Percentiles rank a stretch among this genome's conserved stretches.
These are phyloP conservation scores for Ursus arctos DNA, from an alignment of 2,113 vertebrate genomes.

Conservation along the genomic window DNA sequence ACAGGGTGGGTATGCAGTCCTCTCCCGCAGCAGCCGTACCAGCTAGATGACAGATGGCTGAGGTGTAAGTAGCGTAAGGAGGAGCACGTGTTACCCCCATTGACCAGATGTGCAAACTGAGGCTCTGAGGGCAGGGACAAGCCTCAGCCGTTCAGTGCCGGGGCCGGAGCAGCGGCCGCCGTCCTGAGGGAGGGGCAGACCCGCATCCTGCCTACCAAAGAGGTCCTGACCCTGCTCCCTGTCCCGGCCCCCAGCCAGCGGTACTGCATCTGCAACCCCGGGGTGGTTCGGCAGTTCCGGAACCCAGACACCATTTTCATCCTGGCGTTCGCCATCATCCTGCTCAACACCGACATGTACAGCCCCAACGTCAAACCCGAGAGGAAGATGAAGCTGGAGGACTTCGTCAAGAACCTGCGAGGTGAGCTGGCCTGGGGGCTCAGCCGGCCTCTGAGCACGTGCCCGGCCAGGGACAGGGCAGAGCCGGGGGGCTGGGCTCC, in stretches of 20 bases:
- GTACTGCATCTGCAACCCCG: constrained; percentile 99
- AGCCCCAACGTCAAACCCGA: constrained; percentile 98
- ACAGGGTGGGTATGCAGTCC: accelerated
- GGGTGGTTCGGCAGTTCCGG: constrained; percentile 96
- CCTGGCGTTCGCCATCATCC: constrained; percentile 98
- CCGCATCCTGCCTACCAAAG: neutral
- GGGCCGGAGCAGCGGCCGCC: neutral
- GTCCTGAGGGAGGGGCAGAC: accelerated
- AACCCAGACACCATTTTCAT: constrained; percentile 99
- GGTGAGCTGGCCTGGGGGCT: constrained; percentile 85
- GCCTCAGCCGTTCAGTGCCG: no score
- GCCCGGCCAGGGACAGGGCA: neutral
- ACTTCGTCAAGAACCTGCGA: constrained; percentile 98
- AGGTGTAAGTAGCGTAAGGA: neutral
- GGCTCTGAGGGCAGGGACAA: accelerated
- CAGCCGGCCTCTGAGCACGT: no score
- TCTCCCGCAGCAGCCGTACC: neutral
- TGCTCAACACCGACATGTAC: constrained; percentile 99
- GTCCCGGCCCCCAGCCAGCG: constrained; percentile 90
- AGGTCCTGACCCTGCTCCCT: neutral
- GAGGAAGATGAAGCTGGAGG: constrained; percentile 99
- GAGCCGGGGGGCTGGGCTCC: neutral
- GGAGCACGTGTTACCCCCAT: accelerated
- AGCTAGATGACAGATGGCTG: accelerated
- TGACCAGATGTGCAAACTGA: neutral